A percentile compares a stretch with the other conserved stretches of the same genome.
These are phyloP conservation scores for Mus spicilegus DNA, from an alignment of 2,113 vertebrate species.

Conservation along the genomic window DNA sequence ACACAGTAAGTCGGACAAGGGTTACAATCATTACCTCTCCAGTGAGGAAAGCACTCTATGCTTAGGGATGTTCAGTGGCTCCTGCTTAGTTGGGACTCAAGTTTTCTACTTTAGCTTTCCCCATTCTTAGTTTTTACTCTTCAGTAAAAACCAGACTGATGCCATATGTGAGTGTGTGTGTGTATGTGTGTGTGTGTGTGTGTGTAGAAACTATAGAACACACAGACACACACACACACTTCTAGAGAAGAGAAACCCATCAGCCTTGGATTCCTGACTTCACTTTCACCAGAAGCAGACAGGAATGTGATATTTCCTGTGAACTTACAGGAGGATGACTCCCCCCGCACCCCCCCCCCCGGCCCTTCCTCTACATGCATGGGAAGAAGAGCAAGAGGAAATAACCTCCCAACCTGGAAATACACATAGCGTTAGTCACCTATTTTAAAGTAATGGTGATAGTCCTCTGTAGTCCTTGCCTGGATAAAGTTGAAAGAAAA, in stretches of 20 bases:
- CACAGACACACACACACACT: not conserved
- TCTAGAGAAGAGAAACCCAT: not conserved
- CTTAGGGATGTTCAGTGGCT: not conserved
- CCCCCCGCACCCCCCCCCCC: too few species aligned
- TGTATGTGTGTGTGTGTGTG: not conserved
- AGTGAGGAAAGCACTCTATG: not conserved
- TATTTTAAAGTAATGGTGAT: not conserved
- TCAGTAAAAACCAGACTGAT: not conserved
- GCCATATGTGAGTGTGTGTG: not conserved
- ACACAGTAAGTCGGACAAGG: not conserved
- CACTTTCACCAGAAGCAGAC: not conserved
- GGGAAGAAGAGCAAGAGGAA: conserved; percentile 34
- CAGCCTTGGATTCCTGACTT: conserved; percentile 13
- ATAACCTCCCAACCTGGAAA: conserved; percentile 49
- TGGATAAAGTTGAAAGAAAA: not conserved
- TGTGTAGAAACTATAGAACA: not conserved
- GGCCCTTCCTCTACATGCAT: not conserved
- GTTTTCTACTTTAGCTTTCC: conserved; percentile 14
- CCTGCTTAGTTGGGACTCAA: not conserved
- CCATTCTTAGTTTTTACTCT: not conserved
- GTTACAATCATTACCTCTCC: not conserved
- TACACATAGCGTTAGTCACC: not conserved
- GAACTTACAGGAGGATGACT: not conserved
- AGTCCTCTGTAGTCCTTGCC: not conserved
- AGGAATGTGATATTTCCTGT: conserved; percentile 33